phyloP scores from a whole-genome alignment of 2,888 invertebrate species.

The Boloria euphrosyne region DNA sequence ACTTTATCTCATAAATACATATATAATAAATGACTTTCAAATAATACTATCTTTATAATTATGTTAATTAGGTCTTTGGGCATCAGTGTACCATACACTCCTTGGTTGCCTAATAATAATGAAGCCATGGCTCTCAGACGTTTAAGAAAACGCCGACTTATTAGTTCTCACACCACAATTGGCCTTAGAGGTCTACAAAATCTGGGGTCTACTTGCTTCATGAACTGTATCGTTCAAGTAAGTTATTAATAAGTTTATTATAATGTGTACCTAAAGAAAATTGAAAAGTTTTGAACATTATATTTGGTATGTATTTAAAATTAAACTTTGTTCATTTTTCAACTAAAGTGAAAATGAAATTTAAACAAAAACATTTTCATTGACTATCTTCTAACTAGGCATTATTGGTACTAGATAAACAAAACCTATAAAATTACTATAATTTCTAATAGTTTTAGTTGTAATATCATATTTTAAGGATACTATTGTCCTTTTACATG shows the following conservation, averaged over 20 bases:
- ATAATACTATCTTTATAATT: neutral
- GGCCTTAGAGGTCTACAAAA: constrained; percentile 97
- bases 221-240: constrained; percentile 98
- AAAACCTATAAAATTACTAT: too few species aligned
- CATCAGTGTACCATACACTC: constrained; percentile 84
- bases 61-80: constrained; percentile 72
- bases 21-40: neutral
- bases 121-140: constrained; percentile 89
- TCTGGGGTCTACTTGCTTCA: constrained; percentile 98
- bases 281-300: neutral
- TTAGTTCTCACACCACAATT: constrained; percentile 91
- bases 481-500: too few species aligned
- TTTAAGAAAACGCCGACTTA: constrained; percentile 89
- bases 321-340: too few species aligned
- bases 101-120: constrained; percentile 90
- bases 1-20: neutral
- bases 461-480: too few species aligned
- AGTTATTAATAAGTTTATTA: constrained; percentile 8
- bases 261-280: constrained; percentile 88
- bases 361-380: neutral
- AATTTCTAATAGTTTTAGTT: too few species aligned
- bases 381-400: neutral
- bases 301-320: neutral
- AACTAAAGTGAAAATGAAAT: neutral
- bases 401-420: neutral